These are phyloP conservation scores for Peromyscus leucopus DNA, from an alignment of 2,113 vertebrate species.

Conservation along the genomic window DNA sequence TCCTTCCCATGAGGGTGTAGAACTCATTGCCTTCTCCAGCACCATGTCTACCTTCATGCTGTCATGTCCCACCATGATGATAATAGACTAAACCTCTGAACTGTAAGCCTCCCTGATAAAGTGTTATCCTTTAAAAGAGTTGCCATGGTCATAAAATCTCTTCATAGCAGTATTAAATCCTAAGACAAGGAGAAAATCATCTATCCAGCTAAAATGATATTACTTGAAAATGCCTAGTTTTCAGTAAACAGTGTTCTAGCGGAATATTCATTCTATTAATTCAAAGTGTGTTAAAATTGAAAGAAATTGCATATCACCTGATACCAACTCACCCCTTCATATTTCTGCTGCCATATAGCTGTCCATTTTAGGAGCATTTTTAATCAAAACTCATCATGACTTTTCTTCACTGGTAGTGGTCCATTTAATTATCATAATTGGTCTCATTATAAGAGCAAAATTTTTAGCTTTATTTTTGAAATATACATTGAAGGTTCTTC, in stretches of 20 bases:
- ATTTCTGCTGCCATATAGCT: background rate
- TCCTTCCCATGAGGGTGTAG: too few relatives aligned
- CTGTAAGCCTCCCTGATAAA: too few relatives aligned
- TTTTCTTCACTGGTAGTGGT: background rate
- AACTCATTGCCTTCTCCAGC: too few relatives aligned
- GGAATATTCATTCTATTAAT: background rate
- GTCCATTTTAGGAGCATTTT: background rate
- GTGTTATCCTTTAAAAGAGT: too few relatives aligned
- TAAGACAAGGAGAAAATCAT: too few relatives aligned
- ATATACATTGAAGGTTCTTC: background rate
- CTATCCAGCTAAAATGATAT: background rate
- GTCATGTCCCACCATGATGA: too few relatives aligned
- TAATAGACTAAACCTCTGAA: too few relatives aligned
- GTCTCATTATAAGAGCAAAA: background rate
- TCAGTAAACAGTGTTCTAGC: background rate
- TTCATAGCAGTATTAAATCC: too few relatives aligned
- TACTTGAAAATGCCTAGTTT: background rate
- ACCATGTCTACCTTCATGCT: too few relatives aligned
- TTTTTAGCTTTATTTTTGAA: background rate
- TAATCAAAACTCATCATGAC: background rate
- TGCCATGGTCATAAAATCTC: too few relatives aligned
- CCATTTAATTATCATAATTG: background rate
- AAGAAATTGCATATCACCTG: background rate
- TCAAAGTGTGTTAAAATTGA: background rate
- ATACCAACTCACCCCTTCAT: background rate